These are phyloP conservation scores for Lophotriccus pileatus DNA, from an alignment of 2,797 vertebrate genomes.

Conservation along the genomic window DNA sequence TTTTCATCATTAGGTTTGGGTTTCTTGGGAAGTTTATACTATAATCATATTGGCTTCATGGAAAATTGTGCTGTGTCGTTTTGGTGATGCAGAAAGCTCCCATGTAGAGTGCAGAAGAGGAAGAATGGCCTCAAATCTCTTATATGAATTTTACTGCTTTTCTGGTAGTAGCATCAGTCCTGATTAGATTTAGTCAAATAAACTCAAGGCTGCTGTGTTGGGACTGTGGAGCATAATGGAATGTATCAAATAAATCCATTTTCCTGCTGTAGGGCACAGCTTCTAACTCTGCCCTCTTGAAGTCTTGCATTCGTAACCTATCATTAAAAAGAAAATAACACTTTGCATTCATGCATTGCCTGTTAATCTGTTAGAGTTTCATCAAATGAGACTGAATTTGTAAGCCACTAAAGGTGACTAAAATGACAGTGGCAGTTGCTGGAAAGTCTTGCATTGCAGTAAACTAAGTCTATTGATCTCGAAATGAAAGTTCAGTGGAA, in stretches of 20 bases:
- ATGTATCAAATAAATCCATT: background rate
- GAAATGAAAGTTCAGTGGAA: conserved; percentile 38
- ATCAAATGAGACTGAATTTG: background rate
- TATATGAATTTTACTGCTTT: background rate
- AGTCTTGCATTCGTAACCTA: background rate
- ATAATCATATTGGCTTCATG: background rate
- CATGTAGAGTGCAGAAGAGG: background rate
- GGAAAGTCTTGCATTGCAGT: background rate
- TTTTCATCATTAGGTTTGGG: background rate
- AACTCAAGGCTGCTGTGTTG: background rate
- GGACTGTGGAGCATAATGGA: background rate
- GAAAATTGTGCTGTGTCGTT: background rate
- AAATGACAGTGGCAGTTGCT: background rate
- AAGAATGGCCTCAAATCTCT: background rate
- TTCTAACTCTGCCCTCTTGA: background rate
- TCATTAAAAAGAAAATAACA: background rate
- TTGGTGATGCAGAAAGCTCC: background rate
- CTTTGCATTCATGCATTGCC: background rate
- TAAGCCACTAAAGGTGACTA: background rate
- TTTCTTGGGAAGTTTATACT: background rate
- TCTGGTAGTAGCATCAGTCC: background rate
- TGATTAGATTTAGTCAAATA: conserved; percentile 3
- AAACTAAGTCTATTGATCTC: conserved; percentile 23
- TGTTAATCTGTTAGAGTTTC: background rate
- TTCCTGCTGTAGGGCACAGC: background rate